Evolutionary conservation across 2,113 vertebrate species (phyloP), one percentile per base, ranked within the genome.

Genomic region (Procavia capensis): DNA sequence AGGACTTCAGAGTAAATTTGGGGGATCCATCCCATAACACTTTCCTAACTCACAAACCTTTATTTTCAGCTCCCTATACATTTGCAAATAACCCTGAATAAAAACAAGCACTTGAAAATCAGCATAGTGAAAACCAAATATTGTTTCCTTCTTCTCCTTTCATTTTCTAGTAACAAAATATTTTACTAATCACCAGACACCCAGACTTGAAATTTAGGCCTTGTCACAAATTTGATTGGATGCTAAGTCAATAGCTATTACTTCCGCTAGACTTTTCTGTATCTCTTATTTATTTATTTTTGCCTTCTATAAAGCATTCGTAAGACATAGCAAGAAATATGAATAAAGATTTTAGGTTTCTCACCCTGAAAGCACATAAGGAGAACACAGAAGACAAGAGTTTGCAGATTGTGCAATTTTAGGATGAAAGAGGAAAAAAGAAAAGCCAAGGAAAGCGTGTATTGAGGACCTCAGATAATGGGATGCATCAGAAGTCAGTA

Each of bases 171-270:
- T 75, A 68, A 87, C 19, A 41, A 54, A 24, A 59, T 74, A 88
- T 78, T 84, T 43, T 50, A 85, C 68, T 41, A 43, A 34, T 80
- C n/a, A 93, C 19, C 45, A 64, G 75, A 34, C 11, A 91, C 27
- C 29, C 84, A 43, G 13, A 80, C 41, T 78, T 63, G 66, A 91
- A 83, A 79, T 13, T 43, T 89, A 50, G 4, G 6, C 11, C 19
- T 74, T 87, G 45, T 90, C 17, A 11, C 31, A 89, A 41, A 91
- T 27, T 88, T 41, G 83, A n/a, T 80, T 74, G 88, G 17, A 11
- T 72, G 68, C 50, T 45, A 93, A 88, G 8, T 85, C 54, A 87
- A 72, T 83, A 82, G 22, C 9, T 93, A 92, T 86, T 75, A 29
- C 66, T 82, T 80, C 57, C 50, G 86, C 75, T 2, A 72, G 66